Evolutionary conservation across 2,797 vertebrate genomes (phyloP), one percentile per base, ranked within the genome.

Genomic region (Nasua narica): DNA sequence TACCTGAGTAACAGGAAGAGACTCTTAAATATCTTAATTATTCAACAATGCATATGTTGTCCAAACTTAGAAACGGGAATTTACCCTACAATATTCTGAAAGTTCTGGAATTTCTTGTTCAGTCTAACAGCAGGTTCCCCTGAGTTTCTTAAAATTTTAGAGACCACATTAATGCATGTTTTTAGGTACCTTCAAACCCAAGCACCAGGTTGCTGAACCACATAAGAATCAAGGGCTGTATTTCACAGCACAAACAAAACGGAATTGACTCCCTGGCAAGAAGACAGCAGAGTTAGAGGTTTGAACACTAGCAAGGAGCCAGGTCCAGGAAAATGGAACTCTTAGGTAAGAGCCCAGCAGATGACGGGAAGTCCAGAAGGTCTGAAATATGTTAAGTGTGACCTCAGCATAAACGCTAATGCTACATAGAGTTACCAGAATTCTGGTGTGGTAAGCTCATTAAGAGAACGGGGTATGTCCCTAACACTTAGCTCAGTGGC

Each of bases 131-230:
- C 54, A 81, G 50, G 6, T 92, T 87, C 50, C 60, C 70, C 19
- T 54, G 48, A 89, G 46, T 94, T 56, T 86, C 37, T 70, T 90
- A 11, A 60, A 56, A 95, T 91, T 88, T 90, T 85, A 92, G 72
- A 82, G 92, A 50, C 27, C 35, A 90, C 23, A 56, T 58, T 62
- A 87, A 58, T 54, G 32, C 1, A 29, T 79, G 10, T 69, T 95
- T 95, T 95, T 74, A 82, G 62, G 10, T 90, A 15, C n/a, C 37
- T 78, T 92, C 37, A 88, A 92, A 88, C 50, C 27, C 54, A 72
- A 82, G 40, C 50, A 87, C 40, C 69, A 91, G 12, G 25, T 58
- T 79, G 29, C 37, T 83, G 52, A 94, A 23, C 29, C 21, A 58
- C 48, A 10, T 50, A 79, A 90, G 46, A 79, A 62, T 50, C 1